Base-by-base conservation (phyloP, 2,797 vertebrate genomes). In the Oreochromis grahami region DNA sequence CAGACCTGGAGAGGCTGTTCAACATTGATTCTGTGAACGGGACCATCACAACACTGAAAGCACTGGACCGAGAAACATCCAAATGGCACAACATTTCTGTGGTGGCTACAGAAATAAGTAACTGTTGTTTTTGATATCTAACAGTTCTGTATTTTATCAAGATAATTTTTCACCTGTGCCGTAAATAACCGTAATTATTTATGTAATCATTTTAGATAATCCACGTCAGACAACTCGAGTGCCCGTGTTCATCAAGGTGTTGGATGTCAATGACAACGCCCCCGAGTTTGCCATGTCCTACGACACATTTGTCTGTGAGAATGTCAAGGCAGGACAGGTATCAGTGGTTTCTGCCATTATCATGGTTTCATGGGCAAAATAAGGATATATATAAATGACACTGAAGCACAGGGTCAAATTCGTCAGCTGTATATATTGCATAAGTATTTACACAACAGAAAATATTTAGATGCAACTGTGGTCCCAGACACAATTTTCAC, bases 221-320 rank as follows among this genome's bases (percentile, higher is more conserved):
- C 97, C 98, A 6, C 97, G 98, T 82, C 98, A 98, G 94, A 97
- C 96, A 1, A 97, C 97, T 9, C 97, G 98, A 45, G 98, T 99
- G 86, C 97, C 98, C 3, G 98, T 99, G 81, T 99, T 97, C 55
- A 98, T 99, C 91, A 97, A 98, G 89, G 98, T 99, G 90, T 89
- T 99, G 85, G 98, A 99, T 45, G 98, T 99, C 83, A 99, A 99
- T 34, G 98, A 99, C 95, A 99, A 99, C 55, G 98, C 98, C 5
- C 98, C 98, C 0, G 98, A 99, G 88, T 99, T 99, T 82, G 98
- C 98, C 12, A 98, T 98, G 94, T 98, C 98, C 89, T 99, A 99
- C 2, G 98, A 99, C 84, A 99, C 98, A 1, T 99, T 99, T 87
- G 98, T 99, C 52, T 99, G 98, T 91, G 98, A 99, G 96, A 99